Conservation (phyloP, 2,888 invertebrate genomes). For the Orchesellides sinensis region DNA sequence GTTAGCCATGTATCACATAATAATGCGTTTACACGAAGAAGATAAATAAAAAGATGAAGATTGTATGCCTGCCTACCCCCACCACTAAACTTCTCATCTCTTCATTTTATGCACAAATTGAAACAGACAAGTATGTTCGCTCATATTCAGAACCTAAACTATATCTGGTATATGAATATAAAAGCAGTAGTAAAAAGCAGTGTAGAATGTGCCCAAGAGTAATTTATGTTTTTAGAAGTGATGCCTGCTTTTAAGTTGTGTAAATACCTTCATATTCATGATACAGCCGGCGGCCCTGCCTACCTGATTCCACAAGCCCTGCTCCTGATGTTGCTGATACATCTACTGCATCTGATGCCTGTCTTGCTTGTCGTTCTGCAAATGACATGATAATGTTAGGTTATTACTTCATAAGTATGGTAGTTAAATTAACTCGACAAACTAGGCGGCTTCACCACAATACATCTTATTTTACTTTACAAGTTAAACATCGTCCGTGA, state of each 20-base stretch:
- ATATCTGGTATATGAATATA: neutral
- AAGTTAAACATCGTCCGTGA: constrained; percentile 13
- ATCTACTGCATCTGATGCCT: constrained; percentile 55
- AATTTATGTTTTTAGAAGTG: constrained; percentile 54
- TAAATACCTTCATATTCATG: constrained; percentile 53
- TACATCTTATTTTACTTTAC: constrained; percentile 12
- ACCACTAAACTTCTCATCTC: constrained; percentile 40
- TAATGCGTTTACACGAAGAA: constrained; percentile 4
- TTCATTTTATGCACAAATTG: too few species aligned
- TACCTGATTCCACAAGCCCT: constrained; percentile 54
- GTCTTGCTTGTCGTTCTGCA: constrained; percentile 60
- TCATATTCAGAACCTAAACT: neutral
- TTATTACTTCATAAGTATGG: constrained; percentile 64
- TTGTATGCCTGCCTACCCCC: constrained; percentile 36
- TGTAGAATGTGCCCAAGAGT: too few species aligned
- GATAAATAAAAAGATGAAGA: constrained; percentile 51
- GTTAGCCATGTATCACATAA: constrained; percentile 41
- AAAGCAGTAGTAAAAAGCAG: constrained; percentile 20
- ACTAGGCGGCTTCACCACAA: constrained; percentile 54
- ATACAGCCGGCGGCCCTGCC: constrained; percentile 54
- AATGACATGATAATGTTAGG: constrained; percentile 66
- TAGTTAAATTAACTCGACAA: constrained; percentile 65
- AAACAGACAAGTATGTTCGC: too few species aligned
- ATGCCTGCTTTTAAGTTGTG: constrained; percentile 48
- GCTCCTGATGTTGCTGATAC: constrained; percentile 12